Evolutionary conservation across 2,113 vertebrate genomes (phyloP).

Genomic region (cattle (Bos taurus)): ARS-UCD2.0 NC_037331.1:7219501-7220000

Average conservation of each 20-base stretch:
- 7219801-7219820: not conserved
- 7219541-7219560: not conserved
- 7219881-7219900: not conserved
- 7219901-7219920: not conserved
- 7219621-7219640: not conserved
- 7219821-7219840: not conserved
- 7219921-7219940: not conserved
- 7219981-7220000: not conserved
- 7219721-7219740: accelerated
- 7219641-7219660: not conserved
- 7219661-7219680: not conserved
- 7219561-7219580: too few species aligned
- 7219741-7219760: not conserved
- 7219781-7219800: accelerated
- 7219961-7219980: not conserved
- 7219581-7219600: not conserved
- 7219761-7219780: too few species aligned
- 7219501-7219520: not conserved
- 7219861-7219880: not conserved
- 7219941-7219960: not conserved
- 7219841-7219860: too few species aligned
- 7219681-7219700: not conserved
- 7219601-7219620: not conserved
- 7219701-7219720: not conserved
- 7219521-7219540: not conserved